Evolutionary conservation across 2,113 vertebrate species (phyloP).

Genomic region (Chloropsis cyanopogon): DNA sequence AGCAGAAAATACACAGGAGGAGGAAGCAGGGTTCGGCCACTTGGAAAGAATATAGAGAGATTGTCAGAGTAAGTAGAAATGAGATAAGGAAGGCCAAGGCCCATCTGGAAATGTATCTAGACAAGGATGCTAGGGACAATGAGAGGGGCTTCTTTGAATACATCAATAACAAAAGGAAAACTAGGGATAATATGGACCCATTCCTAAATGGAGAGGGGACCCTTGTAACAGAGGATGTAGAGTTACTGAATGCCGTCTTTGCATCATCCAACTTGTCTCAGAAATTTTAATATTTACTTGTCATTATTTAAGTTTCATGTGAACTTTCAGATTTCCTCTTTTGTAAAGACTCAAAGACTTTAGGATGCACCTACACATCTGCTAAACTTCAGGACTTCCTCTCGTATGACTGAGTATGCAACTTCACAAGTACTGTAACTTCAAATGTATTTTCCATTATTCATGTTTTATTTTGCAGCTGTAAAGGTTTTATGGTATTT

Average conservation of each 20-base stretch:
- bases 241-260: not conserved
- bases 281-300: not conserved
- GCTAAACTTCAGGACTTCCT: not conserved
- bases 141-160: not conserved
- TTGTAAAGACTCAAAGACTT: not conserved
- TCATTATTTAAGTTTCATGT: not conserved
- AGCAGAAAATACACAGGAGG: not conserved
- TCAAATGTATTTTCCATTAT: not conserved
- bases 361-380: not conserved
- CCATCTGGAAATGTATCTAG: not conserved
- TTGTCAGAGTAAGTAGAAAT: not conserved
- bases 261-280: not conserved
- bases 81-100: not conserved
- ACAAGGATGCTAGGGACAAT: not conserved
- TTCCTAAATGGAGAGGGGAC: not conserved
- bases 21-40: not conserved
- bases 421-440: not conserved
- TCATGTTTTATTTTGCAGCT: not conserved
- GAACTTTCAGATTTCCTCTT: not conserved
- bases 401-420: not conserved
- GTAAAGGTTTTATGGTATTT: not conserved
- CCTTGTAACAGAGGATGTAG: not conserved
- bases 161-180: not conserved
- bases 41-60: not conserved
- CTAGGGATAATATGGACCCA: too few relatives aligned